Evolutionary conservation across 2,113 vertebrate species (phyloP), one percentile per base, ranked within the genome.

Genomic region (Hystrix cristata): DNA sequence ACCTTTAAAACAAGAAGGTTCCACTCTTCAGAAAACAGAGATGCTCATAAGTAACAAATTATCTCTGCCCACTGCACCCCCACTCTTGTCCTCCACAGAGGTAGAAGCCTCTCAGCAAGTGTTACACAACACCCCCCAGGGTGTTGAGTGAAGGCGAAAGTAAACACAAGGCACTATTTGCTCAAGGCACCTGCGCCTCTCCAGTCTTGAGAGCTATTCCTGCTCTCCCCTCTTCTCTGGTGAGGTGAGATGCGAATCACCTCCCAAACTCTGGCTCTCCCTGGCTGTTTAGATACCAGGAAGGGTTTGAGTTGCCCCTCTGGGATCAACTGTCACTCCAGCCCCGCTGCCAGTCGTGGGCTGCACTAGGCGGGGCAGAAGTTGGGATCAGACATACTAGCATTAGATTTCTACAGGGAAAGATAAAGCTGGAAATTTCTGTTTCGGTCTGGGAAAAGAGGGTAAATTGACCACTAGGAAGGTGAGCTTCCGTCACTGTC

Each of bases 91-190:
- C 46, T 76, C 51, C 51, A 38, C 16, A 82, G 81, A 55, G 3
- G 3, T 69, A 3, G 69, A 93, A 81, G 71, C 29, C 53, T 55
- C 51, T 72, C 74, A 60, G 65, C 48, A 53, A 38, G 59, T 81
- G 67, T 94, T 96, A 82, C 87, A 93, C 67, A 93, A 65, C 62
- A 80, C 29, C n/a, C 59, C 46, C 74, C 43, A n/a, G 76, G 60
- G 60, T 80, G 95, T 38, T 89, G 80, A 84, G 80, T 84, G 91
- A 55, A 55, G 67, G 38, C 46, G 59, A 57, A 51, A 92, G 91
- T 59, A 95, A 97, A 95, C 92, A 93, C 71, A 82, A 4, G 25
- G 57, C n/a, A 23, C 18, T 87, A 18, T 95, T 92, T 97, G 84
- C 95, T 96, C 78, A 27, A 19, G 46, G 80, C 94, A 34, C 57